A percentile compares a stretch with the other conserved stretches of the same genome.
Conservation (phyloP, 2,797 vertebrate genomes). For the Toxotes lorentzi region DNA sequence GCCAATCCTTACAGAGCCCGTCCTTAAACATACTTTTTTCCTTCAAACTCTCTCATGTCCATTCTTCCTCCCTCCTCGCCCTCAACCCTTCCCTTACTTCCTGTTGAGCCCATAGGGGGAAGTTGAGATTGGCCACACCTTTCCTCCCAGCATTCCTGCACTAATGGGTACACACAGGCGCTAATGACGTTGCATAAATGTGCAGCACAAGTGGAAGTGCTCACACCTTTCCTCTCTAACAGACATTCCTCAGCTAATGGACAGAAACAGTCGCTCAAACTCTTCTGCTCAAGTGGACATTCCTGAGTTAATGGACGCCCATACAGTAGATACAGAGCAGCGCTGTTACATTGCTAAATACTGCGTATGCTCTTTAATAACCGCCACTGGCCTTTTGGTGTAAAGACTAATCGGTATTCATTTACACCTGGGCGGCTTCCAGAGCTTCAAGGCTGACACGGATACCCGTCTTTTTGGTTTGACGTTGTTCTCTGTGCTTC, state of each 20-base stretch:
- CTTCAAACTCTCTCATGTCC: neutral
- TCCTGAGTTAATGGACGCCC: constrained; percentile 34
- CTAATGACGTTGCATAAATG: neutral
- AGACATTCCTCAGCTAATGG: constrained; percentile 22
- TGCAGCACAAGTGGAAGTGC: constrained; percentile 16
- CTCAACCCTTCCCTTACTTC: constrained; percentile 57
- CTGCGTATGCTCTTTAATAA: neutral
- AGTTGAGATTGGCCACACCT: constrained; percentile 73
- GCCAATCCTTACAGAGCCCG: neutral
- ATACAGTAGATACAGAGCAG: neutral
- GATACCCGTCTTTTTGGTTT: no score
- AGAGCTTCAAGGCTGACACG: neutral
- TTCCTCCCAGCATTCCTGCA: constrained; percentile 77
- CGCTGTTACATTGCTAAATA: neutral
- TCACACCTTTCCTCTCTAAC: constrained; percentile 56
- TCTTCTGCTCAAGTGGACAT: neutral
- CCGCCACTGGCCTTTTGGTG: neutral
- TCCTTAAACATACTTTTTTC: neutral
- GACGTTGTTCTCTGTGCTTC: no score
- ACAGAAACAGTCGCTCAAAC: constrained; percentile 1
- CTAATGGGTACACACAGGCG: constrained; percentile 48
- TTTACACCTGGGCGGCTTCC: neutral
- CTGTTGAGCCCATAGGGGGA: constrained; percentile 68
- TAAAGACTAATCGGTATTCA: neutral
- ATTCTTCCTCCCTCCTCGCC: neutral